A percentile compares a stretch with the other conserved stretches of the same genome.
These are phyloP conservation scores for Esox masquinongy DNA, from an alignment of 2,797 vertebrate genomes.

Conservation along the genomic window DNA sequence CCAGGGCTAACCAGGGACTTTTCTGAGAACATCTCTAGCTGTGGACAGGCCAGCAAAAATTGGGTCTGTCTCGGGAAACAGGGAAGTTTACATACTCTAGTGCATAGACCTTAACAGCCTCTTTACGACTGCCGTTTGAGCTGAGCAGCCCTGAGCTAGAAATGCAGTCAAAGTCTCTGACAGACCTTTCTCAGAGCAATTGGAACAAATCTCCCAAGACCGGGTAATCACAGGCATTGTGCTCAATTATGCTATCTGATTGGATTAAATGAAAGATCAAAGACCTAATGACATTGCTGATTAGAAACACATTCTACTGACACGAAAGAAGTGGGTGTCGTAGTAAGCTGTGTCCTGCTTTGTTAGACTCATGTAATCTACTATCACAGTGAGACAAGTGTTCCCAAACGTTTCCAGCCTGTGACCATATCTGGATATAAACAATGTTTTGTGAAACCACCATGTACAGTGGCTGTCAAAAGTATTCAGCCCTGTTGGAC, in stretches of 20 bases:
- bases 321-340: constrained; percentile 37
- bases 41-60: too few relatives aligned
- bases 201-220: constrained; percentile 71
- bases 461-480: too few relatives aligned
- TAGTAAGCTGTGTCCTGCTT: constrained; percentile 15
- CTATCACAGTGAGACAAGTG: neutral
- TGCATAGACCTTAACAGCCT: constrained; percentile 53
- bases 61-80: too few relatives aligned
- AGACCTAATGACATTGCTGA: constrained; percentile 59
- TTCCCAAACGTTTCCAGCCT: too few relatives aligned
- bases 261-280: constrained; percentile 73
- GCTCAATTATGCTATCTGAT: constrained; percentile 78
- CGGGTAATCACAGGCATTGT: constrained; percentile 71
- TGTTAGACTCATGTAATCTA: constrained; percentile 5
- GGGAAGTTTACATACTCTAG: constrained; percentile 44
- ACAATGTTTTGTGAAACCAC: too few relatives aligned
- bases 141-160: constrained; percentile 61
- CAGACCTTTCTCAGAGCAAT: constrained; percentile 58
- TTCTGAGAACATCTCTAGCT: too few relatives aligned
- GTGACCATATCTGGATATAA: too few relatives aligned
- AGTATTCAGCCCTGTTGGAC: too few relatives aligned
- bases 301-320: constrained; percentile 61
- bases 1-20: too few relatives aligned
- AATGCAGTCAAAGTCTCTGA: constrained; percentile 74
- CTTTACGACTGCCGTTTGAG: constrained; percentile 44